Percentiles rank a stretch among this genome's conserved stretches.
These are phyloP conservation scores for Drosophila nannoptera DNA, from an alignment of 1,140 invertebrate species.

Conservation along the genomic window DNA sequence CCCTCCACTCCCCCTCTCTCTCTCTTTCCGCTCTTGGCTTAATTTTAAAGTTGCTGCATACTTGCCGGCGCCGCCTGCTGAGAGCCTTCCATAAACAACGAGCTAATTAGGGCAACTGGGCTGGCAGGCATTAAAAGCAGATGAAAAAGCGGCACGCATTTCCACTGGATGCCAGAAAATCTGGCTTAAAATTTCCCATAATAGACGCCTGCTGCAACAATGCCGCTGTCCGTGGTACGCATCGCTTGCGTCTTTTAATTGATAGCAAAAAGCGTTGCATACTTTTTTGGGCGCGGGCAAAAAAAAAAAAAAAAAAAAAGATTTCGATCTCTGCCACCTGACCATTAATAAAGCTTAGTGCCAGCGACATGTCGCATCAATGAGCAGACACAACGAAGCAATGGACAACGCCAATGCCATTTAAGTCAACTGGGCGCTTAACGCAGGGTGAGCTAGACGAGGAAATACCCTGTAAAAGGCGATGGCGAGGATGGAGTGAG, in stretches of 20 bases:
- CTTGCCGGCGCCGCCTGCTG: conserved; percentile 54
- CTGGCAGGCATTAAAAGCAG: neutral
- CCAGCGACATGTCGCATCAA: conserved; percentile 44
- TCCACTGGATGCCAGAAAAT: neutral
- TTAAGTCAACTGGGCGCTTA: conserved; percentile 18
- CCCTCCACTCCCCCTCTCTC: neutral
- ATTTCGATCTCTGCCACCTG: neutral
- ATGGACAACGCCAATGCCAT: conserved; percentile 36
- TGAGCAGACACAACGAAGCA: conserved; percentile 31
- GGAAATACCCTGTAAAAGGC: neutral
- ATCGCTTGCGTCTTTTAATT: neutral
- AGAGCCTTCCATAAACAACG: conserved; percentile 43
- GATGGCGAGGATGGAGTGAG: neutral
- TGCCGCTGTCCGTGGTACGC: neutral
- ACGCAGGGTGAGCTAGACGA: neutral
- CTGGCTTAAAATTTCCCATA: neutral
- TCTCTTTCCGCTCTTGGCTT: neutral
- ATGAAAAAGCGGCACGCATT: no score
- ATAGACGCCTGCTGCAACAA: neutral
- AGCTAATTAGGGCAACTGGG: conserved; percentile 28
- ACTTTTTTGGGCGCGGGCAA: conserved; percentile 13
- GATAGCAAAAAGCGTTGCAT: conserved; percentile 48
- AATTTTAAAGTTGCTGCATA: conserved; percentile 63
- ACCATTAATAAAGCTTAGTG: conserved; percentile 62
- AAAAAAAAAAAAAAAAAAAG: neutral